A percentile compares a stretch with the other conserved stretches of the same genome.
Conservation (phyloP, 2,113 vertebrate genomes). For the Hoplias malabaricus region DNA sequence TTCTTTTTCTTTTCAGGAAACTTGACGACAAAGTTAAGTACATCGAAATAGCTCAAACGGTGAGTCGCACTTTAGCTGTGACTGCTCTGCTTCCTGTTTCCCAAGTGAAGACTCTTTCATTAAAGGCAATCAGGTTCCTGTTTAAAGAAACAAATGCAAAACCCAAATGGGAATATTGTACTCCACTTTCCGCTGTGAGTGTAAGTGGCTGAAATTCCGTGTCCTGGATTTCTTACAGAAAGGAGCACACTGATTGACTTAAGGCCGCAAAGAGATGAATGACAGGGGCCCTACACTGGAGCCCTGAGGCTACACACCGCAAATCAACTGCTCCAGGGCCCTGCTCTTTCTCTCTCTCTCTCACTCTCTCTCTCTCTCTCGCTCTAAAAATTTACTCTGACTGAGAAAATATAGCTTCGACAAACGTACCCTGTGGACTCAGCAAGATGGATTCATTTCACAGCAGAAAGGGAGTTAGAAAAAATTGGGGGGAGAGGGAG, state of each 20-base stretch:
- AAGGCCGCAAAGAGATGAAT: slow-evolving; percentile 1
- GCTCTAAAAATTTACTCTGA: neutral
- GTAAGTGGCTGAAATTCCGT: neutral
- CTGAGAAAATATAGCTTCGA: slow-evolving; percentile 7
- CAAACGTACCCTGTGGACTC: slow-evolving; percentile 29
- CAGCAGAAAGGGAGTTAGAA: neutral
- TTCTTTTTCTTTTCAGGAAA: slow-evolving; percentile 22
- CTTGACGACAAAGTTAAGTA: slow-evolving; percentile 9
- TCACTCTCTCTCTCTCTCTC: neutral
- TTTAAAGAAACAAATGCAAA: slow-evolving; percentile 1
- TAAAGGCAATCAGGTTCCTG: neutral
- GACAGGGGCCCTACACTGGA: slow-evolving; percentile 3
- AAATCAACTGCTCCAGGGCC: slow-evolving; percentile 23
- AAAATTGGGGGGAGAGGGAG: neutral
- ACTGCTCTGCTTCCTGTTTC: neutral
- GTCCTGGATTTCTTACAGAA: neutral
- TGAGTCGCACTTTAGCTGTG: neutral
- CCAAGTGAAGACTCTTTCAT: neutral
- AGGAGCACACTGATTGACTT: neutral
- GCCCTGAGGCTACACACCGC: slow-evolving; percentile 17
- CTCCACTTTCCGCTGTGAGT: neutral
- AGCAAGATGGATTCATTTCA: slow-evolving; percentile 15
- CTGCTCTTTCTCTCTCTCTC: neutral
- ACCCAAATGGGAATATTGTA: neutral
- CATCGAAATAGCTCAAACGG: slow-evolving; percentile 8